Evolutionary conservation across 1,140 invertebrate species (phyloP).

Genomic region (Chionoecetes opilio): DNA sequence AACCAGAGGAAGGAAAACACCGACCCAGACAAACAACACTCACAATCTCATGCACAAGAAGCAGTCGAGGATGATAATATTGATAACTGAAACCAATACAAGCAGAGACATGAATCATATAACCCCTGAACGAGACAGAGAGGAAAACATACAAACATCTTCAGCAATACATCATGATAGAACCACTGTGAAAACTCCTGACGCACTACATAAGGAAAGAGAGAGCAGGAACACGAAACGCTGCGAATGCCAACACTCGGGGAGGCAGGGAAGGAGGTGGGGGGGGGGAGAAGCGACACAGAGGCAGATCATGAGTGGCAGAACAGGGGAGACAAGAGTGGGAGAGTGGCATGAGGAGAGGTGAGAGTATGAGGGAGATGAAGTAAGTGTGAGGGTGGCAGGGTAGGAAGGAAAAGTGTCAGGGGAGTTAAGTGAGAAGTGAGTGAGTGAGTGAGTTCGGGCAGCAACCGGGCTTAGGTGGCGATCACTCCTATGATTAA

Average conservation of each 20-base stretch:
- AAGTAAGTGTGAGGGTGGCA: neutral
- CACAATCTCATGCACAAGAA: neutral
- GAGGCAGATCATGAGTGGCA: no score
- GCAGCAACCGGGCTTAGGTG: neutral
- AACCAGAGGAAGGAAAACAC: neutral
- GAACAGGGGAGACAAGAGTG: neutral
- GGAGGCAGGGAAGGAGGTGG: neutral
- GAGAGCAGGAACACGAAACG: neutral
- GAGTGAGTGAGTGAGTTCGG: no score
- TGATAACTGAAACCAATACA: neutral
- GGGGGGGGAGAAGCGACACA: neutral
- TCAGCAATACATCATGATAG: neutral
- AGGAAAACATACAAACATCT: neutral
- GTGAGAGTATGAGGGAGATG: neutral
- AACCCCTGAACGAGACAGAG: neutral
- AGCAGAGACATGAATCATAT: neutral
- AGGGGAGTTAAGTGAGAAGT: neutral
- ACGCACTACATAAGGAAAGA: neutral
- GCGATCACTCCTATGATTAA: slow-evolving; percentile 13
- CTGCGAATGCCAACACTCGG: neutral
- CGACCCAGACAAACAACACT: neutral
- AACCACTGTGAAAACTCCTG: neutral
- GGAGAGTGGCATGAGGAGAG: neutral
- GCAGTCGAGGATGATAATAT: neutral
- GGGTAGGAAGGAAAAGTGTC: neutral